Evolutionary conservation across 1,140 invertebrate genomes (phyloP), one percentile per base, ranked within the genome.

Genomic region (Agrypnia vestita): DNA sequence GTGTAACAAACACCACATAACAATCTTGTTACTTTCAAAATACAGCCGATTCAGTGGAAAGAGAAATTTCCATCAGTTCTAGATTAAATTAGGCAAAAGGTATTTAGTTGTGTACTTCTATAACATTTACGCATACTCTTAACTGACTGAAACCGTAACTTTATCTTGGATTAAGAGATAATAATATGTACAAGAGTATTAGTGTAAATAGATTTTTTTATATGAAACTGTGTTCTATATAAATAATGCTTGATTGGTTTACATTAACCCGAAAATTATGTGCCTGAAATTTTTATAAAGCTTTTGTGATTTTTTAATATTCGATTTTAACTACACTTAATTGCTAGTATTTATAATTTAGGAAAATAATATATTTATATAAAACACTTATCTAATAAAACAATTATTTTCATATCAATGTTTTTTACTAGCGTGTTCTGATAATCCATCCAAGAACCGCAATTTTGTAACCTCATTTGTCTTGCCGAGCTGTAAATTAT

Each of bases 281-380:
- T 76, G 75, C 75, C 75, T 76, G 75, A 76, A 35, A 76, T 64
- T 76, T 51, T 67, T 76, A 64, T 64, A 75, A 80, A 80, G 78
- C 69, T 61, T 62, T 62, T 79, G 69, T 79, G 71, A 79, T 80
- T 75, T 35, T 35, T 67, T 75, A 35, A 64, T 35, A 35, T 51
- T 64, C 35, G 15, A 35, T 67, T 76, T 61, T 51, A 76, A 64
- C 12, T 47, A 64, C 15, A 64, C 47, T 64, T 64, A 25, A 71
- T 71, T 71, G 71, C 12, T 73, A 47, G 21, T 78, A 71, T 73
- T 80, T 67, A 80, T 80, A 51, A 46, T 53, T 78, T 67, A 76
- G 71, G 12, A 53, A 75, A 62, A 80, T 80, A 75, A 75, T 67
- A 80, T 75, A 80, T 80, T 80, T 80, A 80, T 80, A 80, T 67